Base-by-base conservation (phyloP, 2,113 vertebrate genomes). In the Barnardius zonarius region DNA sequence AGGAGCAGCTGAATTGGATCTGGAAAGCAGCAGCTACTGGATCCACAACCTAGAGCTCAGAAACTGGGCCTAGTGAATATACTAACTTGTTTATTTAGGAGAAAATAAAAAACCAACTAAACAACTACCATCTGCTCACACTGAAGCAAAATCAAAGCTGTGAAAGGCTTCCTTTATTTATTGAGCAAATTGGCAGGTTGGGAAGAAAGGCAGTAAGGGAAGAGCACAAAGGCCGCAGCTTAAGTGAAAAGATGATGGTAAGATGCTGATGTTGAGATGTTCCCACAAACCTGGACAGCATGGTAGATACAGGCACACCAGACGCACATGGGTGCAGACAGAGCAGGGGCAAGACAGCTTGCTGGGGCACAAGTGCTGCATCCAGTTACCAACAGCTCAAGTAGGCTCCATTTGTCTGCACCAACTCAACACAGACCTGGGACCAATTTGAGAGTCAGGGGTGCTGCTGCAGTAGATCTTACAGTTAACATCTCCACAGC, bases 351-450 rank as follows among this genome's bases (percentile, higher is more conserved):
- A 62, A 79, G 14, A 0, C 3, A 3, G 51, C 51, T 81, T 70
- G 30, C 46, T 28, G 11, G 5, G 31, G 55, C 17, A 43, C 0
- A 1, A 13, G 24, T 37, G 37, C 3, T 43, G 22, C 28, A 68
- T 19, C 5, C 63, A 67, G 49, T 64, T 52, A 27, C 41, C 59
- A 70, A 37, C 52, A 92, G 41, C 39, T 30, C 70, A 51, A 61
- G 37, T 13, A n/a, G 9, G 51, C 68, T 75, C 37, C 28, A 14
- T 24, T 18, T 86, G 7, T 48, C 67, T 1, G 2, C 12, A 37
- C 2, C 23, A 81, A 44, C 6, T 33, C 0, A 0, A 46, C 22
- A 41, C 9, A 63, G 62, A n/a, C 12, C n/a, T 0, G 0, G 2
- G 59, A 76, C 15, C 1, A 2, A 37, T 28, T 1, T 35, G 35